Evolutionary conservation across 1,140 invertebrate genomes (phyloP).

Genomic region (Proales similis): DNA sequence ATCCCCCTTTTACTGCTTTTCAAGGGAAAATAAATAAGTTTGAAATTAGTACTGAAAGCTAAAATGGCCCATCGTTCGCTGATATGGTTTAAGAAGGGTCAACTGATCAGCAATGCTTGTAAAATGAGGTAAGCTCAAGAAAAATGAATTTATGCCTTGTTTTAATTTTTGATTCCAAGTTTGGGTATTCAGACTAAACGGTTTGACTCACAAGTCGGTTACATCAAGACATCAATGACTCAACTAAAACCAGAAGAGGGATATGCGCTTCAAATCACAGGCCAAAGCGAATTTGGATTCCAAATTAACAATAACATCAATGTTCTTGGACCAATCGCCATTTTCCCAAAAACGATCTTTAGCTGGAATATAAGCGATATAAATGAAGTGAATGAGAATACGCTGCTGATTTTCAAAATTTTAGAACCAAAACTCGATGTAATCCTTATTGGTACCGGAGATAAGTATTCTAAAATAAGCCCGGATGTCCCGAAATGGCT

Average conservation of each 20-base stretch:
- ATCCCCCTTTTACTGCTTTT: no score
- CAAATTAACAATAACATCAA: conserved; percentile 16
- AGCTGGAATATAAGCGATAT: conserved; percentile 29
- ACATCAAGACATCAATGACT: conserved; percentile 11
- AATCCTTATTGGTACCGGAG: conserved; percentile 23
- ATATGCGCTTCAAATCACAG: conserved; percentile 18
- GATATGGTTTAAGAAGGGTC: no score
- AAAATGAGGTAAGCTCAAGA: no score
- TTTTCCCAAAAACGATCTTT: conserved; percentile 33
- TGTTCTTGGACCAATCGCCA: conserved; percentile 8
- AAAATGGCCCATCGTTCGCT: no score
- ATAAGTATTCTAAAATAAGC: conserved; percentile 34
- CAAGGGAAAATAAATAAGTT: no score
- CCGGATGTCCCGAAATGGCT: conserved; percentile 28
- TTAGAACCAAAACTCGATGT: conserved; percentile 30
- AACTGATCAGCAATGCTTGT: no score
- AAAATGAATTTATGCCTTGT: no score
- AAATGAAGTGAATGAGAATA: conserved; percentile 32
- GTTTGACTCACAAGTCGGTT: no score
- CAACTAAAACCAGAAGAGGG: conserved; percentile 16
- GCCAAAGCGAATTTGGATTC: conserved; percentile 27
- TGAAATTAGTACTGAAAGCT: no score
- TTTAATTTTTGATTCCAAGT: no score
- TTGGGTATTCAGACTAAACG: no score
- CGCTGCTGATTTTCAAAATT: conserved; percentile 20